A percentile compares a stretch with the other conserved stretches of the same genome.
Evolutionary conservation across 2,113 vertebrate genomes (phyloP).

Genomic region (Amphilophus citrinellus): DNA sequence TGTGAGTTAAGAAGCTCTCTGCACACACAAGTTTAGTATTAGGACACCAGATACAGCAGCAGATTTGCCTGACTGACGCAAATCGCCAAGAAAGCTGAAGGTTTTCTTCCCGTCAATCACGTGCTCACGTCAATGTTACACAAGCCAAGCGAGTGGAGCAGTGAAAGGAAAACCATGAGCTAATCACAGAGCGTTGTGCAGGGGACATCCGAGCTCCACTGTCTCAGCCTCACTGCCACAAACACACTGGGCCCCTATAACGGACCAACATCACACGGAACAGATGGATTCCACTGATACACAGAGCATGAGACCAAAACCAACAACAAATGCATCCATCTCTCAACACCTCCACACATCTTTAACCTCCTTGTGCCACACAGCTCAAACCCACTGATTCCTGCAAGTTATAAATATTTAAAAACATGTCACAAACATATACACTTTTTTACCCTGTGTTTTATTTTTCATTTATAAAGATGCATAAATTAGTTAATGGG

Average conservation of each 20-base stretch:
- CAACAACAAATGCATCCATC: background rate
- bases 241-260: slow-evolving; percentile 16
- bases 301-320: background rate
- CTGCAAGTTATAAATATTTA: slow-evolving; percentile 2
- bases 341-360: background rate
- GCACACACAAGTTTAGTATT: slow-evolving; percentile 9
- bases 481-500: background rate
- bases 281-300: slow-evolving; percentile 14
- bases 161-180: slow-evolving; percentile 56
- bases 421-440: background rate
- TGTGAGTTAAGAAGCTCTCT: background rate
- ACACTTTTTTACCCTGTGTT: background rate
- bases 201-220: slow-evolving; percentile 14
- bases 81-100: slow-evolving; percentile 36
- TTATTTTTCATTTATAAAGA: background rate
- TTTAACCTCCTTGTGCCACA: background rate
- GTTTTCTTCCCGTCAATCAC: slow-evolving; percentile 64
- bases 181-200: slow-evolving; percentile 39
- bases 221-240: slow-evolving; percentile 24
- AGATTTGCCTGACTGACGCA: slow-evolving; percentile 59
- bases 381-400: background rate
- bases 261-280: slow-evolving; percentile 29
- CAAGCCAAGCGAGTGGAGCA: slow-evolving; percentile 58
- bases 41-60: slow-evolving; percentile 44
- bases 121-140: slow-evolving; percentile 10